Percentiles rank a stretch among this genome's conserved stretches.
Conservation (phyloP, 1,140 invertebrate species). For the Pseudoatta argentina region DNA sequence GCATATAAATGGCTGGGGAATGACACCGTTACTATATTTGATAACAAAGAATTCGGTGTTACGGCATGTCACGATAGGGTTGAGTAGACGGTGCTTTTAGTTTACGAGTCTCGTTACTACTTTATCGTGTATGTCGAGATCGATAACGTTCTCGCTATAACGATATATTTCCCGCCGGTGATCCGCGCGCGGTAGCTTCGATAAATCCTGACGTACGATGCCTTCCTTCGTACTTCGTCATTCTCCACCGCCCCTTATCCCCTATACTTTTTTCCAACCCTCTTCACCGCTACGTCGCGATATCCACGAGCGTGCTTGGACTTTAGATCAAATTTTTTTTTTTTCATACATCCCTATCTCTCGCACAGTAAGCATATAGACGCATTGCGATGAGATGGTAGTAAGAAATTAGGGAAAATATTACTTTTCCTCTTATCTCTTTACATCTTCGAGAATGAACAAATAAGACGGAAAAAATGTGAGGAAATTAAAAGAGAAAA, state of each 20-base stretch:
- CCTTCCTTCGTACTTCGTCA: conserved; percentile 52
- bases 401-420: conserved; percentile 13
- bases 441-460: not conserved
- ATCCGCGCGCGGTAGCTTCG: conserved; percentile 61
- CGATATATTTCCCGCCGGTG: conserved; percentile 67
- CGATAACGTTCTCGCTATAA: conserved; percentile 71
- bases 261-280: conserved; percentile 22
- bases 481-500: conserved; percentile 34
- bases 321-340: conserved; percentile 50
- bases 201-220: conserved; percentile 64
- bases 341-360: conserved; percentile 39
- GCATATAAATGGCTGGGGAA: conserved; percentile 28
- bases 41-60: conserved; percentile 61
- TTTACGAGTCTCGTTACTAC: conserved; percentile 75
- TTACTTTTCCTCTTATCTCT: not conserved
- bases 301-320: conserved; percentile 46
- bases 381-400: not conserved
- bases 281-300: not conserved
- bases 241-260: conserved; percentile 32
- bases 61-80: conserved; percentile 27
- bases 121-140: conserved; percentile 75
- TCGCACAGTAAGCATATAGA: conserved; percentile 11
- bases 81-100: conserved; percentile 67
- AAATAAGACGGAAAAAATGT: not conserved
- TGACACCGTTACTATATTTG: conserved; percentile 21